Percentiles rank a stretch among this genome's conserved stretches.
These are phyloP conservation scores for Diorhabda carinulata DNA, from an alignment of 1,140 invertebrate genomes.

Conservation along the genomic window DNA sequence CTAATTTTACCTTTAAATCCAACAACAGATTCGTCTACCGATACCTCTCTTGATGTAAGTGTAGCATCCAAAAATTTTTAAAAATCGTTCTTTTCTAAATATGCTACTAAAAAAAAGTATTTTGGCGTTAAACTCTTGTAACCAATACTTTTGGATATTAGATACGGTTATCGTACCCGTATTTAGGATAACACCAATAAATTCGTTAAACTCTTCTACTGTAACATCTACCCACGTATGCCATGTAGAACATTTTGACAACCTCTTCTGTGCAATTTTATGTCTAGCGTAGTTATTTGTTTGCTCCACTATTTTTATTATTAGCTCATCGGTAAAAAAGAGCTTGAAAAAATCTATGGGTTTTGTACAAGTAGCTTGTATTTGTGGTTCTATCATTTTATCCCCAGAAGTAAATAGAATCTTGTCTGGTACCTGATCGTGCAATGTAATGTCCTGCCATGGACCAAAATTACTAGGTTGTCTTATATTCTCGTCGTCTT, in stretches of 20 bases:
- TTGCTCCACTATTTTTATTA: conserved; percentile 13
- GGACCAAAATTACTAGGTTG: too few species aligned
- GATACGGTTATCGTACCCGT: background rate
- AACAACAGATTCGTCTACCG: too few species aligned
- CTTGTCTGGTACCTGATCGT: too few species aligned
- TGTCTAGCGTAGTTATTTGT: conserved; percentile 1
- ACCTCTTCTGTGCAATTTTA: background rate
- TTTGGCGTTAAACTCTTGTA: background rate
- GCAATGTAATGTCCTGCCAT: too few species aligned
- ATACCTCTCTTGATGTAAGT: background rate
- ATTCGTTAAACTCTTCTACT: background rate
- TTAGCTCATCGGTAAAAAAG: conserved; percentile 11
- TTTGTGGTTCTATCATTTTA: background rate
- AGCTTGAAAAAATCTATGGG: conserved; percentile 12
- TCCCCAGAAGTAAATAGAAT: too few species aligned
- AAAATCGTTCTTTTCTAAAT: background rate
- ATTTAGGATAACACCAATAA: background rate
- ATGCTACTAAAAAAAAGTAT: background rate
- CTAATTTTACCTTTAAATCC: too few species aligned
- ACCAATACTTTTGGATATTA: background rate
- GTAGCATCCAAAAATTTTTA: background rate
- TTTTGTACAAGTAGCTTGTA: conserved; percentile 8
- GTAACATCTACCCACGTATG: background rate
- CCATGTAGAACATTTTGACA: background rate
- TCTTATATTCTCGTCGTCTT: too few species aligned